Conservation (phyloP, 1,140 invertebrate genomes). For the Pygmarrhopalites habei region DNA sequence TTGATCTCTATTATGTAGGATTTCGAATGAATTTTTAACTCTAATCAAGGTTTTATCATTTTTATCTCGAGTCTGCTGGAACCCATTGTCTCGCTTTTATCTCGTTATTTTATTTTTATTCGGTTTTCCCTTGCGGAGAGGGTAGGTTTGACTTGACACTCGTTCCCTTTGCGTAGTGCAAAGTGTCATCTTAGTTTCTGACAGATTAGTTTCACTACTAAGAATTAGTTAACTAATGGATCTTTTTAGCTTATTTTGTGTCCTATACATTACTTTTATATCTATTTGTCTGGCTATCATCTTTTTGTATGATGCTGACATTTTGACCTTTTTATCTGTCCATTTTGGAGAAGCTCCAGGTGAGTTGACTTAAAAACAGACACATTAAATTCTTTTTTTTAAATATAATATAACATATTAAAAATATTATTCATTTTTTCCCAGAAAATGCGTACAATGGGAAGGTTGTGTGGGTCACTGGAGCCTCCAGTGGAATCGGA, state of each 20-base stretch:
- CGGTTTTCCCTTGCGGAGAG: neutral
- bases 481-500: slow-evolving; percentile 83
- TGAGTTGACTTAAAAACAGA: slow-evolving; percentile 7
- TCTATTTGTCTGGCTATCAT: slow-evolving; percentile 29
- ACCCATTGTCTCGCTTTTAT: no score
- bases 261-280: slow-evolving; percentile 26
- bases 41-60: no score
- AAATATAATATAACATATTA: neutral
- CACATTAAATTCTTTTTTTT: neutral
- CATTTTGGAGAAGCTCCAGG: slow-evolving; percentile 36
- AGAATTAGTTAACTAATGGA: slow-evolving; percentile 8
- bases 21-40: no score
- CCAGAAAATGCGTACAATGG: slow-evolving; percentile 47
- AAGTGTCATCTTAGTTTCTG: neutral
- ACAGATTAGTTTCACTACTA: neutral
- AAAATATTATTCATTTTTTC: neutral
- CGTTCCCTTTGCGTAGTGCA: neutral
- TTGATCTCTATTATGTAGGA: no score
- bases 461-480: slow-evolving; percentile 82
- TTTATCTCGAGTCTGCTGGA: no score
- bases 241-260: slow-evolving; percentile 15
- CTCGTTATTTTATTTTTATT: neutral
- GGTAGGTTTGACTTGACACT: neutral
- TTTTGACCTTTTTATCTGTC: slow-evolving; percentile 33
- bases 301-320: slow-evolving; percentile 26